Evolutionary conservation across 2,888 invertebrate genomes (phyloP).

Genomic region (Acholoe squamosa): DNA sequence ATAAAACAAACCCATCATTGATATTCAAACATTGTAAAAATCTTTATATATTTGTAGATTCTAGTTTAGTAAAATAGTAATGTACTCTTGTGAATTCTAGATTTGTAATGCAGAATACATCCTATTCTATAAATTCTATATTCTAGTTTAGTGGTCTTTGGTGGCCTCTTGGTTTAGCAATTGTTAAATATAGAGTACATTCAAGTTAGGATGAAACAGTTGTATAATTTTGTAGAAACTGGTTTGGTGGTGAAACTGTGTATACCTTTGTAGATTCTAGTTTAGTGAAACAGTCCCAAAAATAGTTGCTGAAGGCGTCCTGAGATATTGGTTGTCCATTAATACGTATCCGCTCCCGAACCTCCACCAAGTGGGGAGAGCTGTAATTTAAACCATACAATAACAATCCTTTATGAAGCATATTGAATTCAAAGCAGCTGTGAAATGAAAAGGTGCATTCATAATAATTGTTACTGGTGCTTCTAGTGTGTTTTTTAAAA

Average conservation of each 20-base stretch:
- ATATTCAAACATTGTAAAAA: not conserved
- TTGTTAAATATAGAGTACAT: no score
- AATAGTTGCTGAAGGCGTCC: slow-evolving; percentile 89
- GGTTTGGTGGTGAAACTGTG: not conserved
- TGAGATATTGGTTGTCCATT: slow-evolving; percentile 91
- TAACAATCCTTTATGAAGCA: no score
- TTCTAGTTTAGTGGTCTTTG: no score
- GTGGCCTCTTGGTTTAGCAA: no score
- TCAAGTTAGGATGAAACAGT: no score
- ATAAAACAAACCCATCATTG: slow-evolving; percentile 46
- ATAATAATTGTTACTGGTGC: no score
- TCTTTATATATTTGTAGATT: slow-evolving; percentile 74
- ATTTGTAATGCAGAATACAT: slow-evolving; percentile 86
- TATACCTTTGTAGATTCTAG: slow-evolving; percentile 76
- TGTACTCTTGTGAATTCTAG: slow-evolving; percentile 77
- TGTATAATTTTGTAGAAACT: no score
- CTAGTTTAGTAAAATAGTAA: not conserved
- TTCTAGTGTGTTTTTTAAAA: no score
- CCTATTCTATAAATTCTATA: no score
- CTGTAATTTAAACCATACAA: no score
- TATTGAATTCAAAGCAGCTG: no score
- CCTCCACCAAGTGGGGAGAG: slow-evolving; percentile 96
- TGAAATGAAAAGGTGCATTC: no score
- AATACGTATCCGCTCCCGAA: slow-evolving; percentile 94
- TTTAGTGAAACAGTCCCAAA: slow-evolving; percentile 91